Base-by-base conservation (phyloP, 2,888 invertebrate species). In the Drosophila formosana region DNA sequence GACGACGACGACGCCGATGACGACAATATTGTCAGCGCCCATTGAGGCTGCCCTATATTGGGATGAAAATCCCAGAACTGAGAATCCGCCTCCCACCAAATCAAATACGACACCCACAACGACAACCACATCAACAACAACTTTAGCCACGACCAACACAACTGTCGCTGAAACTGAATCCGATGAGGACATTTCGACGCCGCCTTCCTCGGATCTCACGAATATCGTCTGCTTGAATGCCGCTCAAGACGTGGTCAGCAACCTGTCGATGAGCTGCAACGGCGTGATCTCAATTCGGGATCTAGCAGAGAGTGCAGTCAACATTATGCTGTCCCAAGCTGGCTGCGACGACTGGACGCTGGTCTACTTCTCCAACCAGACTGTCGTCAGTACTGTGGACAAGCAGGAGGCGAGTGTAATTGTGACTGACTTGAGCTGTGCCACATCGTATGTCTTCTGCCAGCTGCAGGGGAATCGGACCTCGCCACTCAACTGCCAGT, bases 401-500 rank as follows among this genome's bases (percentile, higher is more conserved):
- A 51, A 4, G 0, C 30, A 11, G 5, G n/a, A 50, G 5, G 7
- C 30, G 0, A 13, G n/a, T 11, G 23, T 39, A 43, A 57, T 1
- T 1, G 25, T 78, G 2, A 6, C 13, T 0, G 1, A 57, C 4
- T 46, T 91, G 4, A 47, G n/a, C 3, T 73, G 74, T 41, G 7
- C 41, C 39, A 39, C 67, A 4, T 7, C 75, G 0, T 89, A 89
- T 37, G 47, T 75, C 0, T 91, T 90, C 52, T 91, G 91, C 8
- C 32, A 91, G 3, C 2, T 89, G 3, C 49, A 71, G 2, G 50
- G 26, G 0, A 28, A 9, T 3, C 25, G 3, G 4, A 71, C 81
- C 3, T 81, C 89, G 3, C 86, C 91, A 6, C 79, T 88, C 2
- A 82, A 89, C 50, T 91, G 91, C 30, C 78, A 63, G 0, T 80